These are phyloP conservation scores for Ovibos moschatus DNA, from an alignment of 2,113 vertebrate species.

Conservation along the genomic window DNA sequence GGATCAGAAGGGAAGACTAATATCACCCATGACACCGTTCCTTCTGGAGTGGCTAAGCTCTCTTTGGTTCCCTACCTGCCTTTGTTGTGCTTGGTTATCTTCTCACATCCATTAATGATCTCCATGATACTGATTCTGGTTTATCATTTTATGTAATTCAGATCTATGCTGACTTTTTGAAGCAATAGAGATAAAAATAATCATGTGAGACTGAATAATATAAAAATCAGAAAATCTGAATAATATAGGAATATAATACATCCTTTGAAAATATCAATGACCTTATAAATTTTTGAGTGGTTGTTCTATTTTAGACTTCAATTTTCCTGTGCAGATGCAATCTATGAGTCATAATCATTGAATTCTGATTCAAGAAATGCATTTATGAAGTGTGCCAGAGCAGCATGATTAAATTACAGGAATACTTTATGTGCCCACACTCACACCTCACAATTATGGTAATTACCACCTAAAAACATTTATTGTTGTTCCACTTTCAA, in stretches of 20 bases:
- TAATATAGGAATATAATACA: not conserved
- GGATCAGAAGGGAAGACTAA: not conserved
- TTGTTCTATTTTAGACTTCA: not conserved
- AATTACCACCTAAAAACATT: not conserved
- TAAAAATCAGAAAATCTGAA: not conserved
- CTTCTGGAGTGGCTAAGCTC: not conserved
- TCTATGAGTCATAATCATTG: not conserved
- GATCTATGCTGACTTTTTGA: not conserved
- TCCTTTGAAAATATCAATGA: not conserved
- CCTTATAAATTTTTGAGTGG: not conserved
- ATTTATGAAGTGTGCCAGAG: not conserved
- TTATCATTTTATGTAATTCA: not conserved
- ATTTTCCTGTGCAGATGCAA: not conserved
- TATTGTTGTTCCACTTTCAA: not conserved
- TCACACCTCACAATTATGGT: not conserved
- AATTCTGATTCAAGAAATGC: not conserved
- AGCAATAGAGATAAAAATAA: not conserved
- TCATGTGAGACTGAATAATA: not conserved
- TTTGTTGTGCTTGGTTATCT: not conserved
- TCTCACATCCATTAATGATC: not conserved
- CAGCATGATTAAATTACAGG: not conserved
- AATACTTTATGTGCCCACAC: not conserved
- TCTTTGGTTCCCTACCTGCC: not conserved
- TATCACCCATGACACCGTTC: not conserved
- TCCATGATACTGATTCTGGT: not conserved